Evolutionary conservation across 2,888 invertebrate species (phyloP).

Genomic region (Polyommatus iphigenia): DNA sequence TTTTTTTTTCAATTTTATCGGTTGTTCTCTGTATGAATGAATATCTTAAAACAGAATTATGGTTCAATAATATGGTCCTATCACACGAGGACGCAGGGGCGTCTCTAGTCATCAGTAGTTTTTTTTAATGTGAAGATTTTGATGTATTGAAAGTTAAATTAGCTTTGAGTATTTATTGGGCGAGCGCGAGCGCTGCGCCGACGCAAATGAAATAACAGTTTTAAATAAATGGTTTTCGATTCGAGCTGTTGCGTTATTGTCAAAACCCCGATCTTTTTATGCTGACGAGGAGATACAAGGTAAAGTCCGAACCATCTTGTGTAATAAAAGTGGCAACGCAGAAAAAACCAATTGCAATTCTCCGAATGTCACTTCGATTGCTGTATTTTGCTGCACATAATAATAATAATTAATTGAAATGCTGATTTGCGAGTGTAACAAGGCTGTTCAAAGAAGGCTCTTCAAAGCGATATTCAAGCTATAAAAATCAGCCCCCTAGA

Average conservation of each 20-base stretch:
- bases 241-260: conserved; percentile 42
- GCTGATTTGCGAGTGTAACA: too few species aligned
- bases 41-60: not conserved
- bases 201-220: conserved; percentile 45
- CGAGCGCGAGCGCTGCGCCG: conserved; percentile 38
- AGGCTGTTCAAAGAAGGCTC: too few species aligned
- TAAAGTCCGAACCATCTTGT: not conserved
- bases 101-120: conserved; percentile 59
- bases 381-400: too few species aligned
- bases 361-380: too few species aligned
- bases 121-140: conserved; percentile 56
- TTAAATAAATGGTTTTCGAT: conserved; percentile 67
- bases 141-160: conserved; percentile 55
- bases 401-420: too few species aligned
- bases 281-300: not conserved
- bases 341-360: too few species aligned
- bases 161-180: conserved; percentile 62
- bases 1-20: not conserved
- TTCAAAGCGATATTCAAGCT: too few species aligned
- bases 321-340: not conserved
- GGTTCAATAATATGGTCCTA: conserved; percentile 40
- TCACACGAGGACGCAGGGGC: conserved; percentile 43
- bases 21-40: not conserved
- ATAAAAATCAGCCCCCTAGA: too few species aligned
- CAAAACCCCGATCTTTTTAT: not conserved